Percentiles rank a stretch among this genome's conserved stretches.
Evolutionary conservation across 1,140 invertebrate species (phyloP).

Genomic region (Dinoponera quadriceps): DNA sequence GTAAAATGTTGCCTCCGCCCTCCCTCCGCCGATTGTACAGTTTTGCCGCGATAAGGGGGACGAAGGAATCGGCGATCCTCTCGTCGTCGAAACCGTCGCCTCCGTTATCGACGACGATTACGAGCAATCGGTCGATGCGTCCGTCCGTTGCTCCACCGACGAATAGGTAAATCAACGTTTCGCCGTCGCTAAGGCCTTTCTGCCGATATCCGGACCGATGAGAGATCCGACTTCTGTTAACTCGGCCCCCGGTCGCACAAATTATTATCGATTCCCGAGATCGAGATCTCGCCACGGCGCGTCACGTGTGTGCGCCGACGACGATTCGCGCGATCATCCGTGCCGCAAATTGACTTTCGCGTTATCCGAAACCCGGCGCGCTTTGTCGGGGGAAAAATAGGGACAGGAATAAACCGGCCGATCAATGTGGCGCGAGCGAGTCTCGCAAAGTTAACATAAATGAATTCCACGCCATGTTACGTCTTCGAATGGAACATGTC

Average conservation of each 20-base stretch:
- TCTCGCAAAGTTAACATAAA: slow-evolving; percentile 9
- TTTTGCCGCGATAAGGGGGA: no score
- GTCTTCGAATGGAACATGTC: not conserved
- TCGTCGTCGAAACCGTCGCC: no score
- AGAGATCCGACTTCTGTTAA: not conserved
- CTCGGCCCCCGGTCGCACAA: not conserved
- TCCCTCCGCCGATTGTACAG: no score
- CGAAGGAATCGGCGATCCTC: no score
- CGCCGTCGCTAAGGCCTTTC: no score
- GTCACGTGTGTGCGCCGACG: not conserved
- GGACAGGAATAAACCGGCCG: slow-evolving; percentile 21
- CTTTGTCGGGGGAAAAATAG: slow-evolving; percentile 29
- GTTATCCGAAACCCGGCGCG: slow-evolving; percentile 22
- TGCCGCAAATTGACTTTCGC: slow-evolving; percentile 37
- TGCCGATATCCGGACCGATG: no score
- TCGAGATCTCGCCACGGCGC: not conserved
- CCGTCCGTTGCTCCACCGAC: no score
- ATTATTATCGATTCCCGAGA: not conserved
- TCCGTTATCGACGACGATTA: no score
- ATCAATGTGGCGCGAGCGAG: slow-evolving; percentile 30
- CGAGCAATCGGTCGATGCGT: no score
- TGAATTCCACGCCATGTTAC: slow-evolving; percentile 14
- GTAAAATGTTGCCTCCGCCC: no score
- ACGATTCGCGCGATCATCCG: not conserved
- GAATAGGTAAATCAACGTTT: no score